phyloP scores from a whole-genome alignment of 1,140 invertebrate genomes.

The Patella vulgata region DNA sequence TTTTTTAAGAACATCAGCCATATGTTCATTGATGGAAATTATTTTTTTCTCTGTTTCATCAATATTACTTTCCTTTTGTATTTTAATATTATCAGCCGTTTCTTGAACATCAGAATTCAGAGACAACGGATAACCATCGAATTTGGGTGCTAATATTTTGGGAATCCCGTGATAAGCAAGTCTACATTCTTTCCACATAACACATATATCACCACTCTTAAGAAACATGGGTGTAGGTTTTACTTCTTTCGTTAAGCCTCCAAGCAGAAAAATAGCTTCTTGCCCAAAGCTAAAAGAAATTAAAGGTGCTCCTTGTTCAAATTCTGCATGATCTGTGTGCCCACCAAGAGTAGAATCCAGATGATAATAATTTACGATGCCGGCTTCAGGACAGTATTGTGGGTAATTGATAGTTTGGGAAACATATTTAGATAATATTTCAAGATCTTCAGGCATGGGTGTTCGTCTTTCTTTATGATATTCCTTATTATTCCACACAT shows the following conservation, averaged over 20 bases:
- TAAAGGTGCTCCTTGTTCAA: constrained; percentile 82
- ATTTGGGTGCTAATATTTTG: constrained; percentile 41
- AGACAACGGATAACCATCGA: background rate
- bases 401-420: constrained; percentile 73
- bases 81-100: background rate
- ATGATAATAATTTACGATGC: constrained; percentile 94
- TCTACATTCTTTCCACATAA: constrained; percentile 55
- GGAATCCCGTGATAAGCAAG: constrained; percentile 63
- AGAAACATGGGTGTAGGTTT: constrained; percentile 53
- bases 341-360: constrained; percentile 88
- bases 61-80: background rate
- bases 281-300: constrained; percentile 74
- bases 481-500: constrained; percentile 92
- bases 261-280: constrained; percentile 60
- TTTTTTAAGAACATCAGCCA: constrained; percentile 1
- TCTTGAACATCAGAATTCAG: background rate
- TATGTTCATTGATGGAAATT: constrained; percentile 19
- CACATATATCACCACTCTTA: constrained; percentile 60
- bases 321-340: constrained; percentile 92
- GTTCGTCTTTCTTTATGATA: constrained; percentile 58
- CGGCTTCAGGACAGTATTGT: constrained; percentile 83
- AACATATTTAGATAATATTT: constrained; percentile 73
- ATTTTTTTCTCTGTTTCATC: background rate
- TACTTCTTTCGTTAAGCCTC: constrained; percentile 54
- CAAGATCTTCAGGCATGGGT: constrained; percentile 79